phyloP scores from a whole-genome alignment of 2,113 vertebrate species.

The Zingel zingel region DNA sequence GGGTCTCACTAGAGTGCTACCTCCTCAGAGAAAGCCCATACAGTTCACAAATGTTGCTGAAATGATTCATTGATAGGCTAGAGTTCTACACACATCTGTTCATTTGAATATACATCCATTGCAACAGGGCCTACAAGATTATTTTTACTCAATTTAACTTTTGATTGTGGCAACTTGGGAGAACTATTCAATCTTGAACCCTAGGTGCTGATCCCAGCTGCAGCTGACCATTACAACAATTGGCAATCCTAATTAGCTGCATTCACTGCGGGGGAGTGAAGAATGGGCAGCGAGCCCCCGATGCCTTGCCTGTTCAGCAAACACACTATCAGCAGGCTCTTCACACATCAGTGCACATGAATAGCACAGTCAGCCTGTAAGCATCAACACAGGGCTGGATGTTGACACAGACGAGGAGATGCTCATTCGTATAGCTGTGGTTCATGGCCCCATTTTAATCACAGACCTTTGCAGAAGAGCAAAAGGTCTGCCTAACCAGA shows the following conservation, averaged over 20 bases:
- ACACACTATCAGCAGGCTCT: slow-evolving; percentile 83
- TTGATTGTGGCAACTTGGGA: slow-evolving; percentile 28
- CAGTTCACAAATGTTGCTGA: neutral
- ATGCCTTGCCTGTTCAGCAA: slow-evolving; percentile 83
- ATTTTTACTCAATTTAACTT: slow-evolving; percentile 16
- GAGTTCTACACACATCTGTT: slow-evolving; percentile 16
- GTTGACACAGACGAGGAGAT: slow-evolving; percentile 81
- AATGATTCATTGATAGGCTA: neutral
- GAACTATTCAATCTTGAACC: slow-evolving; percentile 30
- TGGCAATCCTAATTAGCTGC: slow-evolving; percentile 79
- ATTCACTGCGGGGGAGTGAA: slow-evolving; percentile 71
- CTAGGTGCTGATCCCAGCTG: slow-evolving; percentile 52
- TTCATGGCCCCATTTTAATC: slow-evolving; percentile 76
- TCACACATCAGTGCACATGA: slow-evolving; percentile 85
- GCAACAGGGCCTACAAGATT: slow-evolving; percentile 2
- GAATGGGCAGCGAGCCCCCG: slow-evolving; percentile 75
- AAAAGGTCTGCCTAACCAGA: slow-evolving; percentile 32
- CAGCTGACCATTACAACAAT: slow-evolving; percentile 69
- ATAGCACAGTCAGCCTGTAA: slow-evolving; percentile 82
- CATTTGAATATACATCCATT: slow-evolving; percentile 10
- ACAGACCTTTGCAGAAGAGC: slow-evolving; percentile 75
- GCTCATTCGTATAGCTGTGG: slow-evolving; percentile 60
- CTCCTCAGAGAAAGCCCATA: slow-evolving; percentile 2
- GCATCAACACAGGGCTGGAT: slow-evolving; percentile 78
- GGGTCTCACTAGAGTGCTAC: neutral